Evolutionary conservation across 2,797 vertebrate species (phyloP), one percentile per base, ranked within the genome.

Genomic region (Sandelia bainsii): DNA sequence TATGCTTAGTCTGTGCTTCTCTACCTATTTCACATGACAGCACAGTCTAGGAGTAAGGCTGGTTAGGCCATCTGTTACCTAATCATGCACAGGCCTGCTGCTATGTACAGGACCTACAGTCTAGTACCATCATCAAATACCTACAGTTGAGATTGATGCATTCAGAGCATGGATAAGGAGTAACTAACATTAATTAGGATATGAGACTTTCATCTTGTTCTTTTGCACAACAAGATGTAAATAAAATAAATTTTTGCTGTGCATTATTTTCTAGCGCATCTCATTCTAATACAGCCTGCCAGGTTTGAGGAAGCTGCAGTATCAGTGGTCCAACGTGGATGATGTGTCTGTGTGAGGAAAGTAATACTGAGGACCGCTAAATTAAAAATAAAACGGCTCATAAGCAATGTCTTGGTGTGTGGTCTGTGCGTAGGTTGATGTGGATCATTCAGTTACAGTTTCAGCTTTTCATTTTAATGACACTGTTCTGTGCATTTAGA

Each of bases 41-140:
- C 14, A 44, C 20, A 68, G 40, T 51, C 20, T 3, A 22, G 29
- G 19, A 37, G 12, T 49, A 22, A 65, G 53, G 44, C 66, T 78
- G 34, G 37, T 56, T 9, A 73, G 69, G 75, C 69, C 74, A 82
- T 16, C 61, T 72, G 70, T 80, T 73, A 86, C 22, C 80, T 83
- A 77, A 74, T 60, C 51, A 56, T 74, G 56, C 53, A 58, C 19
- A 91, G 84, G 85, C 87, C 87, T 87, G 71, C 29, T 77, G 58
- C 51, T 72, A 5, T 48, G 27, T 58, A 67, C 60, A 68, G 32
- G 42, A 45, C 17, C 42, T 45, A 42, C 5, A 14, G 13, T 16
- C n/a, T 29, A 58, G 19, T 32, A 16, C 25, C 12, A 75, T 11
- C 50, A 66, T 19, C 10, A 37, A 22, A 1, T 64, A 58, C 3